These are phyloP conservation scores for Aphidius colemani DNA, from an alignment of 2,888 invertebrate genomes.

Conservation along the genomic window DNA sequence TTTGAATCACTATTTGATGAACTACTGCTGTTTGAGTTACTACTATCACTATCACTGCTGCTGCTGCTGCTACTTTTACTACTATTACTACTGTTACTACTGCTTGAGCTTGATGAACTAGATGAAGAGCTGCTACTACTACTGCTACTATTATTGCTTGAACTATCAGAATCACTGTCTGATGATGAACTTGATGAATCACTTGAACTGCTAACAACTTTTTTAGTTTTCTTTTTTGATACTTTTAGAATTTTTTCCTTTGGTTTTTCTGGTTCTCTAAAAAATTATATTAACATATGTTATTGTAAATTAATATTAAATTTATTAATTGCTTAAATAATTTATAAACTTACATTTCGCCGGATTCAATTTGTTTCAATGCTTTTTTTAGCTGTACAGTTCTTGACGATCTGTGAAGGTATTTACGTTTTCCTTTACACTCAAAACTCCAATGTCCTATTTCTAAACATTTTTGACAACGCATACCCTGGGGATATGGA, in stretches of 20 bases:
- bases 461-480: constrained; percentile 92
- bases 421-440: constrained; percentile 89
- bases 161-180: constrained; percentile 35
- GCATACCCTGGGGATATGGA: constrained; percentile 74
- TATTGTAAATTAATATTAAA: constrained; percentile 3
- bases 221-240: constrained; percentile 33
- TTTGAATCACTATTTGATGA: constrained; percentile 20
- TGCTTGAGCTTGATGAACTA: constrained; percentile 48
- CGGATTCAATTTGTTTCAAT: constrained; percentile 63
- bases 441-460: constrained; percentile 95
- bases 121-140: constrained; percentile 38
- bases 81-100: constrained; percentile 39
- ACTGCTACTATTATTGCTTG: constrained; percentile 23
- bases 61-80: constrained; percentile 39
- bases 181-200: constrained; percentile 33
- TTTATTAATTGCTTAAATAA: neutral
- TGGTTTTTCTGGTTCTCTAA: constrained; percentile 35
- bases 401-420: constrained; percentile 80
- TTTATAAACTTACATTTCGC: constrained; percentile 40
- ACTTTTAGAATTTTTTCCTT: constrained; percentile 41
- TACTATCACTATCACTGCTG: constrained; percentile 38
- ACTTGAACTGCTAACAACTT: constrained; percentile 35
- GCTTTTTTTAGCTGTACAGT: constrained; percentile 78
- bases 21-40: constrained; percentile 30
- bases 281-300: neutral